Evolutionary conservation across 1,140 invertebrate genomes (phyloP).

Genomic region (Drosophila subpulchrella): DNA sequence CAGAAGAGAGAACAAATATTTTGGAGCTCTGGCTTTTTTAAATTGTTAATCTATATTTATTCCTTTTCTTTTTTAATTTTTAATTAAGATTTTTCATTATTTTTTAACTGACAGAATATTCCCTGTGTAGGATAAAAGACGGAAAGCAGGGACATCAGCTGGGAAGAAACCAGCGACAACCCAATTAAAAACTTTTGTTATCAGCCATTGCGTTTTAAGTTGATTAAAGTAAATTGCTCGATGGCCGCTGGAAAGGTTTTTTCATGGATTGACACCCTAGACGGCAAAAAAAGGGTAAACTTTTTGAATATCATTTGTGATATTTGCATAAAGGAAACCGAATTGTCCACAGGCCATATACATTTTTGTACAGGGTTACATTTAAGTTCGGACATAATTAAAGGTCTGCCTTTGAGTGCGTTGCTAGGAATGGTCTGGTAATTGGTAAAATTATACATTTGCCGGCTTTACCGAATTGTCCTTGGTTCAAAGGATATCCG

Average conservation of each 20-base stretch:
- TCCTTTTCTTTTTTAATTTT: no score
- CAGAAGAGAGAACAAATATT: no score
- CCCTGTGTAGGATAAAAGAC: slow-evolving; percentile 9
- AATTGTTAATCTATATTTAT: not conserved
- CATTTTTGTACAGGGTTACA: slow-evolving; percentile 7
- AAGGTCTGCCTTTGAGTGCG: slow-evolving; percentile 9
- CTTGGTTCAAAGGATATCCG: slow-evolving; percentile 19
- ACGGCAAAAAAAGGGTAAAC: slow-evolving; percentile 33
- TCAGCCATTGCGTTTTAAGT: slow-evolving; percentile 61
- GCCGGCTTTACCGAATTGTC: slow-evolving; percentile 6
- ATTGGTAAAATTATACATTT: slow-evolving; percentile 67
- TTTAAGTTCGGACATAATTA: slow-evolving; percentile 26
- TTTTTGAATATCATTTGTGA: slow-evolving; percentile 52
- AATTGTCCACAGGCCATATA: slow-evolving; percentile 18
- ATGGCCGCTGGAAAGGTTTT: slow-evolving; percentile 43
- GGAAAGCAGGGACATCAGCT: slow-evolving; percentile 12
- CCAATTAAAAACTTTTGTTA: slow-evolving; percentile 80
- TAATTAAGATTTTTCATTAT: no score
- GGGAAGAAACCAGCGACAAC: slow-evolving; percentile 43
- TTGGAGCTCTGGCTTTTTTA: no score
- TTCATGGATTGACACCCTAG: slow-evolving; percentile 41
- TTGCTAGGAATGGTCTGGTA: slow-evolving; percentile 35
- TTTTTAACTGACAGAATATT: not conserved
- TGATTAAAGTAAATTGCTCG: slow-evolving; percentile 66
- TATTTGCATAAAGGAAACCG: slow-evolving; percentile 45